phyloP scores from a whole-genome alignment of 2,797 vertebrate species.

The Prunella strophiata region DNA sequence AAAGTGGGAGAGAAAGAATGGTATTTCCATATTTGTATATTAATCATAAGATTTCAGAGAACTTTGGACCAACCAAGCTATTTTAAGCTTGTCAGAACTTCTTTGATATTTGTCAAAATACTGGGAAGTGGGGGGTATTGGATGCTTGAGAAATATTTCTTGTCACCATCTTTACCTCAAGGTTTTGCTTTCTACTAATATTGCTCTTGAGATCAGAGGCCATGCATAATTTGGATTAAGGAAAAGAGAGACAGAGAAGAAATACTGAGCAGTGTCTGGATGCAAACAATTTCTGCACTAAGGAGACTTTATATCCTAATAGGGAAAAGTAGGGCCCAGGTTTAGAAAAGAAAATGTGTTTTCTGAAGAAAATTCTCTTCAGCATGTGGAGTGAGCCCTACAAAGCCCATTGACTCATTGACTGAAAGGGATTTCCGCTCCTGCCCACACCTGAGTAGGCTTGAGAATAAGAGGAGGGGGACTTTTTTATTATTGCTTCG shows the following conservation, averaged over 20 bases:
- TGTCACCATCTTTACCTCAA: neutral
- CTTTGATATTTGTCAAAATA: neutral
- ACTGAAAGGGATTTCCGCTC: neutral
- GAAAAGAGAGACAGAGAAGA: neutral
- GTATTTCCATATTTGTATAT: neutral
- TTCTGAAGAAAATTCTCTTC: neutral
- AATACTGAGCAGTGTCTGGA: neutral
- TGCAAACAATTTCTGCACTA: neutral
- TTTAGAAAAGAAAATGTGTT: neutral
- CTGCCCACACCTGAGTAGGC: neutral
- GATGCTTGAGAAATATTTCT: neutral
- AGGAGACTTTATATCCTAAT: neutral
- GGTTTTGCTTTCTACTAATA: neutral
- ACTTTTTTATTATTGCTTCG: neutral
- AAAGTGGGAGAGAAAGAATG: neutral
- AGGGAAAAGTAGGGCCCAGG: neutral
- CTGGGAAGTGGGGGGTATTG: neutral
- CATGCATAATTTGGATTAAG: neutral
- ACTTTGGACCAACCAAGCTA: neutral
- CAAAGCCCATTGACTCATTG: neutral
- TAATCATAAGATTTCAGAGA: neutral
- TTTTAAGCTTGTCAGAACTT: neutral
- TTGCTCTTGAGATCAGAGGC: neutral
- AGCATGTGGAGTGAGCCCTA: neutral
- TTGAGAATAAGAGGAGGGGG: neutral